Conservation (phyloP, 2,797 vertebrate genomes). For the Falco berigora region DNA sequence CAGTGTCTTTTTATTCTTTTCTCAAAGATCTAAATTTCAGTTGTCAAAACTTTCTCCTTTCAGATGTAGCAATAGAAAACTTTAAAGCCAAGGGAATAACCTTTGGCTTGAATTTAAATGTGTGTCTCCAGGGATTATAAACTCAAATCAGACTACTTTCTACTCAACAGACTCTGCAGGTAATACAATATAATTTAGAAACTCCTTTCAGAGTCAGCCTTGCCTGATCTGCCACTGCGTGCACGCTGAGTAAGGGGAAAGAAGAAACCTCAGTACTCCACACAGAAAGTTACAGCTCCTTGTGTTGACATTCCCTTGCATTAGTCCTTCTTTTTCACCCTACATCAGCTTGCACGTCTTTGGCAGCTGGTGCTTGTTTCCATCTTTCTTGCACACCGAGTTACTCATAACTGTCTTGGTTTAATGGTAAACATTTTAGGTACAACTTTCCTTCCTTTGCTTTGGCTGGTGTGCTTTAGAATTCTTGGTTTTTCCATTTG, state of each 20-base stretch:
- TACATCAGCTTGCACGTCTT: background rate
- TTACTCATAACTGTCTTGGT: background rate
- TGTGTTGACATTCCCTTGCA: background rate
- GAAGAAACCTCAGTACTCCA: background rate
- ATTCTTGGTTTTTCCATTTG: background rate
- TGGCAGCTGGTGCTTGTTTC: background rate
- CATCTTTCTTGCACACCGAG: background rate
- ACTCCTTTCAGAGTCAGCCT: background rate
- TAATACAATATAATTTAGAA: background rate
- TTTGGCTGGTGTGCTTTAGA: background rate
- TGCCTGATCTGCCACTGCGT: background rate
- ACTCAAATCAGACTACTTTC: background rate
- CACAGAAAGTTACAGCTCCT: background rate
- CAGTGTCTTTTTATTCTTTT: conserved; percentile 23
- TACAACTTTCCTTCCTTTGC: background rate
- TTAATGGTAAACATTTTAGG: background rate
- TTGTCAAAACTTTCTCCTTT: conserved; percentile 45
- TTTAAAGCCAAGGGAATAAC: conserved; percentile 5
- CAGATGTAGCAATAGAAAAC: background rate
- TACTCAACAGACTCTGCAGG: background rate
- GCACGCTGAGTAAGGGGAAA: background rate
- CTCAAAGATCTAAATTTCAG: conserved; percentile 22
- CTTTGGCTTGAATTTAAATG: conserved; percentile 33
- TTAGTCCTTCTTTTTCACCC: background rate
- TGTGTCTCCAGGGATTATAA: background rate